A percentile compares a stretch with the other conserved stretches of the same genome.
These are phyloP conservation scores for Desmophyllum pertusum DNA, from an alignment of 92 coral and sea anemone genomes.

Conservation along the genomic window DNA sequence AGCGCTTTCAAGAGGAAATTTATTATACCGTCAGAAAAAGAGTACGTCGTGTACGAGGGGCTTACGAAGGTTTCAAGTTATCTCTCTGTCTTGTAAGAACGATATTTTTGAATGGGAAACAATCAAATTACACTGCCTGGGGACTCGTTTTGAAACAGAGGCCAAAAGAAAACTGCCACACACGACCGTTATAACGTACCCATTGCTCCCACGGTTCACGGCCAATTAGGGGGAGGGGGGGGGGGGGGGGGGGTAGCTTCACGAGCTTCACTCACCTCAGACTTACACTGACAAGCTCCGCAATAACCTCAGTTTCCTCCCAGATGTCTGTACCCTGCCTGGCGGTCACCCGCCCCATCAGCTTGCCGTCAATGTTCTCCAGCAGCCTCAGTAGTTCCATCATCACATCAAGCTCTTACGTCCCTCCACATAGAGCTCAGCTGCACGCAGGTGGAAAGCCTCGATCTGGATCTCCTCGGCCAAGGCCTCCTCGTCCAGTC, in stretches of 20 bases:
- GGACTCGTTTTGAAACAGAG: no score
- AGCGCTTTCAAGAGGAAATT: no score
- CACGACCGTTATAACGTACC: no score
- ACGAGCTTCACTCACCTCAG: slow-evolving; percentile 70
- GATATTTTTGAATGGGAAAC: no score
- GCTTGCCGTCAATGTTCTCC: slow-evolving; percentile 86
- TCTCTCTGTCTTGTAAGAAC: no score
- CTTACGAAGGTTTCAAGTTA: no score
- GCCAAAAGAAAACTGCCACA: no score
- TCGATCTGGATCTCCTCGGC: slow-evolving; percentile 90
- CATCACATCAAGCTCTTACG: slow-evolving; percentile 81
- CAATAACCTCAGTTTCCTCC: slow-evolving; percentile 96
- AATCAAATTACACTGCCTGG: no score
- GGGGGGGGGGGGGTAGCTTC: no score
- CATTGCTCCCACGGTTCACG: neutral
- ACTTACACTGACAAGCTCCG: slow-evolving; percentile 87
- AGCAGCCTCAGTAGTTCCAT: slow-evolving; percentile 82
- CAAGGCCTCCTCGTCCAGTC: slow-evolving; percentile 81
- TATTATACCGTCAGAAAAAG: no score
- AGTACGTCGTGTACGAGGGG: no score
- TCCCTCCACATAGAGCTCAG: slow-evolving; percentile 82
- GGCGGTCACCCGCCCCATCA: slow-evolving; percentile 77
- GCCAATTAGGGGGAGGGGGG: no score
- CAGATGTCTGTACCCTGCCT: slow-evolving; percentile 93
- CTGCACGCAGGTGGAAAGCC: slow-evolving; percentile 88